Evolutionary conservation across 2,888 invertebrate species (phyloP).

Genomic region (Scaeva pyrastri): DNA sequence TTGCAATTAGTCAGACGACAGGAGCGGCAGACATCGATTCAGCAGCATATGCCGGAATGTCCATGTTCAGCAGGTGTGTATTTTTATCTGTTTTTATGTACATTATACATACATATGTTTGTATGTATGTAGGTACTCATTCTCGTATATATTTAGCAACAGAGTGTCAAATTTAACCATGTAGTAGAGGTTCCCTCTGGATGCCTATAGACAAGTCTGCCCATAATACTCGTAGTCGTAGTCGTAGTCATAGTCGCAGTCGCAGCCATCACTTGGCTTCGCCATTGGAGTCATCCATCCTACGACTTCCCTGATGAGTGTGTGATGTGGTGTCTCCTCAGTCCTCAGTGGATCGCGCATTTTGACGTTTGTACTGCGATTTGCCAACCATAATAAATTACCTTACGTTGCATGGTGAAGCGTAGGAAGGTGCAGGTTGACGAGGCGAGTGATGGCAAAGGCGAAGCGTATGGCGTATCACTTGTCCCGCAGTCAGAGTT

Average conservation of each 20-base stretch:
- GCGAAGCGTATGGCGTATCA: constrained; percentile 28
- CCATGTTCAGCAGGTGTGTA: constrained; percentile 89
- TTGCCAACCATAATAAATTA: constrained; percentile 76
- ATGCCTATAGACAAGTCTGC: neutral
- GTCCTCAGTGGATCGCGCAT: constrained; percentile 68
- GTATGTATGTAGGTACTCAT: too few species aligned
- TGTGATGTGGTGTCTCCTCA: constrained; percentile 62
- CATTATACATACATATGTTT: too few species aligned
- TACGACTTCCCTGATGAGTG: constrained; percentile 63
- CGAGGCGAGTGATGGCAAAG: constrained; percentile 13
- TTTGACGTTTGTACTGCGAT: constrained; percentile 75
- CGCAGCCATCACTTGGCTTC: neutral
- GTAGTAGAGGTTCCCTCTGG: neutral
- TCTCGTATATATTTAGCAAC: constrained; percentile 57
- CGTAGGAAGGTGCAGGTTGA: constrained; percentile 47
- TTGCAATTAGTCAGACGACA: constrained; percentile 82
- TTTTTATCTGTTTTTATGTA: neutral
- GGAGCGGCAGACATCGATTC: constrained; percentile 81
- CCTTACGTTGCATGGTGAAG: constrained; percentile 40
- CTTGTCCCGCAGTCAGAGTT: constrained; percentile 28
- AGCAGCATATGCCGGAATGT: constrained; percentile 85
- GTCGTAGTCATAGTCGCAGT: neutral
- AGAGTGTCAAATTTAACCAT: constrained; percentile 63
- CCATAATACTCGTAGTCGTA: neutral
- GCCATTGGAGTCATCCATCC: constrained; percentile 36